A percentile compares a stretch with the other conserved stretches of the same genome.
These are phyloP conservation scores for Colossoma macropomum DNA, from an alignment of 2,113 vertebrate genomes.

Conservation along the genomic window DNA sequence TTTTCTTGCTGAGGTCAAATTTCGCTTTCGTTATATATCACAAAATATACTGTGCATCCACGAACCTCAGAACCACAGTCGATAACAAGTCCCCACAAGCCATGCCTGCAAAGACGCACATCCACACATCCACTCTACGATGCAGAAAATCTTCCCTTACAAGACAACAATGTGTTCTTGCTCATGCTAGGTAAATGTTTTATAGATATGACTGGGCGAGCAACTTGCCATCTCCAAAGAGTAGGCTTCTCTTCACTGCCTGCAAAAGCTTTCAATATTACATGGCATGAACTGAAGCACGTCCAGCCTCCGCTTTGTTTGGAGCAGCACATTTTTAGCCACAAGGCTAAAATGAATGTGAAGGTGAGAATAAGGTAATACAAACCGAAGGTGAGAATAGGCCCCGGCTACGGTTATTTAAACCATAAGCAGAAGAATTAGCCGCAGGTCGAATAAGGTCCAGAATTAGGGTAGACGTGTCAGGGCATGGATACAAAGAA, in stretches of 20 bases:
- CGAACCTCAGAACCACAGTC: not conserved
- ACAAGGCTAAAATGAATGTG: not conserved
- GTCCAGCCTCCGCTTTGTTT: conserved; percentile 17
- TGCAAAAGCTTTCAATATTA: conserved; percentile 3
- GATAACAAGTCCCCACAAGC: not conserved
- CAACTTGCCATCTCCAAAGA: conserved; percentile 3
- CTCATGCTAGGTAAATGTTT: conserved; percentile 24
- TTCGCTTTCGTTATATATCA: not conserved
- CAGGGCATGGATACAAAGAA: not conserved
- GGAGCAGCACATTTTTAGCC: conserved; percentile 13
- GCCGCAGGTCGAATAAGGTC: conserved; percentile 2
- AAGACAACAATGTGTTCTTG: conserved; percentile 4
- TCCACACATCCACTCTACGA: conserved; percentile 10
- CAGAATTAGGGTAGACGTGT: not conserved
- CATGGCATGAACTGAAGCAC: conserved; percentile 15
- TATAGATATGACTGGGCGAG: conserved; percentile 8
- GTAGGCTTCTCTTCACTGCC: not conserved
- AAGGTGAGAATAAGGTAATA: not conserved
- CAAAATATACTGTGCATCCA: not conserved
- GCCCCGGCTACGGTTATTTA: conserved; percentile 2
- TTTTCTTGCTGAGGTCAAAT: not conserved
- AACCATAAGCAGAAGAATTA: not conserved
- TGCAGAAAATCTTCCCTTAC: conserved; percentile 1
- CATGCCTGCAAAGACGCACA: not conserved
- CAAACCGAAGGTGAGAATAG: not conserved